Evolutionary conservation across 2,888 invertebrate genomes (phyloP).

Genomic region (Drosophila longiperda): DNA sequence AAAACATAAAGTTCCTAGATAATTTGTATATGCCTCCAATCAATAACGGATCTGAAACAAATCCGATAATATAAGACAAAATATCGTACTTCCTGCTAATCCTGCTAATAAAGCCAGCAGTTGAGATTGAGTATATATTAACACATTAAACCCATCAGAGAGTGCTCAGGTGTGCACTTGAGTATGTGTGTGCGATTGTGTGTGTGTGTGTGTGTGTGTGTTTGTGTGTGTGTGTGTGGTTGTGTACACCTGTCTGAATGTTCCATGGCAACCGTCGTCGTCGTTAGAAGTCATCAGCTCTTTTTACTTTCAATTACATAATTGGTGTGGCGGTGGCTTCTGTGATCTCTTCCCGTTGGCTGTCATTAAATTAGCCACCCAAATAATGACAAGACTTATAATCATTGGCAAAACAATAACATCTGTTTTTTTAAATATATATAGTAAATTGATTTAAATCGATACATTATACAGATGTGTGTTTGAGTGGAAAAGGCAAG

Average conservation of each 20-base stretch:
- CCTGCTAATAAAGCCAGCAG: too few relatives aligned
- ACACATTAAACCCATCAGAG: neutral
- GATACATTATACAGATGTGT: neutral
- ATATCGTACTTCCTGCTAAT: neutral
- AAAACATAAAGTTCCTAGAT: neutral
- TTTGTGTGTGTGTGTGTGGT: neutral
- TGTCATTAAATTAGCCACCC: constrained; percentile 52
- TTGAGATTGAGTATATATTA: constrained; percentile 3
- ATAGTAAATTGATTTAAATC: neutral
- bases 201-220: neutral
- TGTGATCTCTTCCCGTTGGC: constrained; percentile 14
- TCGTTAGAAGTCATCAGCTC: constrained; percentile 31
- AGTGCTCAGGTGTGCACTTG: constrained; percentile 7
- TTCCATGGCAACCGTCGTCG: constrained; percentile 20
- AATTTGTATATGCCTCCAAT: neutral
- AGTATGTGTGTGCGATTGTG: neutral
- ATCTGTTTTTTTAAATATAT: neutral
- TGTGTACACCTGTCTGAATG: neutral
- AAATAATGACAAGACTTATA: constrained; percentile 20
- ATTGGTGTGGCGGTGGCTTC: constrained; percentile 13
- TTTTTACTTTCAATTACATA: constrained; percentile 64
- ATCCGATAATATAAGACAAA: neutral
- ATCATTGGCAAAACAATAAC: neutral
- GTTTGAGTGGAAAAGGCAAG: neutral
- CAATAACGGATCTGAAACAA: neutral